Base-by-base conservation (phyloP, 2,888 invertebrate species). In the Agriopis aurantiaria region DNA sequence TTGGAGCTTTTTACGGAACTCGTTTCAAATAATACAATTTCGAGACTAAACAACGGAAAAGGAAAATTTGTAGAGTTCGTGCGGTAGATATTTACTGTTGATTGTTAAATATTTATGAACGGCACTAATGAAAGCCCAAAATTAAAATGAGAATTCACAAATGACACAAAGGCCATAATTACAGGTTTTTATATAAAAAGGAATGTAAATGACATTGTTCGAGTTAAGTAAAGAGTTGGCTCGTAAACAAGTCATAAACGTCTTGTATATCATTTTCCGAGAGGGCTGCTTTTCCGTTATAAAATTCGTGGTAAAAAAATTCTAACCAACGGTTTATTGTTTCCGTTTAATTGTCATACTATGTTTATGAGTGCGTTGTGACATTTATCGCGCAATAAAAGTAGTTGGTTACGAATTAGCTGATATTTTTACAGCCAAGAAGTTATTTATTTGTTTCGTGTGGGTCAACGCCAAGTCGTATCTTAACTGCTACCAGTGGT, bases 211-310 rank as follows among this genome's bases (percentile, higher is more conserved):
- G 86, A 79, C 78, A 84, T 84, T 84, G 84, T 82, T 80, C 79
- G 75, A 75, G 77, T 82, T 83, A 48, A 40, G 53, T 55, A 73
- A 69, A 71, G 63, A 62, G 61, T 72, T 69, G 58, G 63, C 83
- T 88, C 88, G 86, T 90, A 89, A 90, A 90, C 90, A 88, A 88
- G 85, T 83, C 84, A 87, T 90, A 90, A 90, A 88, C 79, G 80
- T 84, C 82, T 81, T 84, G 82, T 86, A 85, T 88, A 84, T 88
- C 86, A 86, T 81, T 82, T 83, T 76, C 73, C 75, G 75, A 79
- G 75, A 79, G 82, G 77, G 80, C 75, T 75, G 72, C 76, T 67
- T 65, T 72, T 77, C 71, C 77, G 78, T 83, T 80, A 80, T 87
- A 86, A 82, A 87, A 85, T 82, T 76, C 78, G 81, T 81, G 84